A percentile compares a stretch with the other conserved stretches of the same genome.
These are phyloP conservation scores for Chaetorhynchus papuensis DNA, from an alignment of 2,113 vertebrate species.

Conservation along the genomic window DNA sequence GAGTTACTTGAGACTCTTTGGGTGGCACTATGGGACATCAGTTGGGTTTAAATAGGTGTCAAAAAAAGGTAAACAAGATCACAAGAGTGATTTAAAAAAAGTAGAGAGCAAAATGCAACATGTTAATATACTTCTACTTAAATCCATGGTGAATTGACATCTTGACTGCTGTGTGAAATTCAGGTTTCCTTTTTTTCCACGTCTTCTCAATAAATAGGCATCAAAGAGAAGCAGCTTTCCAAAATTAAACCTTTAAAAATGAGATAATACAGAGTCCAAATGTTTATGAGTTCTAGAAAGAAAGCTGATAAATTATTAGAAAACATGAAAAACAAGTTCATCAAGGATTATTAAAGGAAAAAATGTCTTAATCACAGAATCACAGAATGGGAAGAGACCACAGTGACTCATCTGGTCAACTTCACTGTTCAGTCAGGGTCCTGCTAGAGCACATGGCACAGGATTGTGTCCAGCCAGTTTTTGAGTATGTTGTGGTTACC, in stretches of 20 bases:
- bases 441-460: background rate
- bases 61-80: background rate
- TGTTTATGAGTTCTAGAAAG: background rate
- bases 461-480: background rate
- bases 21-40: background rate
- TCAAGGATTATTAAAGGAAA: background rate
- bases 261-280: background rate
- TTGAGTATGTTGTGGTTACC: background rate
- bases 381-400: background rate
- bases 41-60: background rate
- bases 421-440: background rate
- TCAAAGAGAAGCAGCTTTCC: background rate
- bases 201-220: background rate
- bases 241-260: background rate
- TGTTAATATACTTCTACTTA: background rate
- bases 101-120: background rate
- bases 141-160: background rate
- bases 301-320: background rate
- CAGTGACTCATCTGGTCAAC: background rate
- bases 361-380: background rate
- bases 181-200: background rate
- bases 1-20: background rate
- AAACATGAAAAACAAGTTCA: background rate
- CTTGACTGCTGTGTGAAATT: background rate
- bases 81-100: background rate